phyloP scores from a whole-genome alignment of 1,140 invertebrate species.

The Plodia interpunctella region DNA sequence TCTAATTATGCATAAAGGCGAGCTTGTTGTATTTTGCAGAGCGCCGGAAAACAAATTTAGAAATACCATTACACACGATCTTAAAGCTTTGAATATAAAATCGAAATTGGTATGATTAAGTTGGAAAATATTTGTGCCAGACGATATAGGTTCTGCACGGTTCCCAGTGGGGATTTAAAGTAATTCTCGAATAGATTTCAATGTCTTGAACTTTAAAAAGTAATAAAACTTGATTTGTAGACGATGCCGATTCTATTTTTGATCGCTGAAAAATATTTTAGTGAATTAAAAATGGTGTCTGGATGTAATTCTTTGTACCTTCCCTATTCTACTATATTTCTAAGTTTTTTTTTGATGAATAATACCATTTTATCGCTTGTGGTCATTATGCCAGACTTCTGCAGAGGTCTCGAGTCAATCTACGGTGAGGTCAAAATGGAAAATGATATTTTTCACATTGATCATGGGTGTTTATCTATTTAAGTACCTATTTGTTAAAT shows the following conservation, averaged over 20 bases:
- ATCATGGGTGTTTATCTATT: too few relatives aligned
- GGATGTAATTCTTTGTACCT: too few relatives aligned
- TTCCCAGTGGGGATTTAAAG: slow-evolving; percentile 2
- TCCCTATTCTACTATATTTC: too few relatives aligned
- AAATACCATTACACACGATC: neutral
- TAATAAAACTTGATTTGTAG: slow-evolving; percentile 4
- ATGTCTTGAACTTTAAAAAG: slow-evolving; percentile 35
- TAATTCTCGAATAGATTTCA: slow-evolving; percentile 43
- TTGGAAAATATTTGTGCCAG: neutral
- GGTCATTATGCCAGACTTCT: too few relatives aligned
- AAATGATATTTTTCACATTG: too few relatives aligned
- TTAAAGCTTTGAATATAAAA: neutral
- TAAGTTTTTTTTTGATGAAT: too few relatives aligned
- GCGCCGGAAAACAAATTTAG: neutral
- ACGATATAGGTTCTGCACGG: neutral
- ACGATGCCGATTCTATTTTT: neutral
- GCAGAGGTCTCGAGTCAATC: too few relatives aligned
- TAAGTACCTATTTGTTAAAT: too few relatives aligned
- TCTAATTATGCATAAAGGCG: neutral
- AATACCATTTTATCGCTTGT: too few relatives aligned
- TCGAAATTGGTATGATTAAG: neutral
- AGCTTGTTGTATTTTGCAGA: neutral
- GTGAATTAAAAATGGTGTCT: too few relatives aligned
- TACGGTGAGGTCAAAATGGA: too few relatives aligned
- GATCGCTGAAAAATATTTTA: neutral